Evolutionary conservation across 2,888 invertebrate genomes (phyloP), one percentile per base, ranked within the genome.

Genomic region (Diplolepis rosae): DNA sequence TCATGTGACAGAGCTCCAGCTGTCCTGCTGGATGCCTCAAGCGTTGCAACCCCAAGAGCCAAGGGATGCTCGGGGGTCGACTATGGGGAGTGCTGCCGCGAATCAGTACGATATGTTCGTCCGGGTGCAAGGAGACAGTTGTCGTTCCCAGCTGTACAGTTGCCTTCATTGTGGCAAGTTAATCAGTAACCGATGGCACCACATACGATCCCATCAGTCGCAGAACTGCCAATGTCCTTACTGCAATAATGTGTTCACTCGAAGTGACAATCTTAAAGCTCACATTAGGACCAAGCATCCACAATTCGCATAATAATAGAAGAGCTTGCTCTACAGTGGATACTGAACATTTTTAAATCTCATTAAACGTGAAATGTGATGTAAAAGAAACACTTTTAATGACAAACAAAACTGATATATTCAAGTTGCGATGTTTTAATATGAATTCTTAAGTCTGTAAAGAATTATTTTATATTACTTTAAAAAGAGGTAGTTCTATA

Each of bases 101-200:
- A 82, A 79, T 77, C 81, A 80, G 74, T 81, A 80, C 79, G 80
- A 81, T 79, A 83, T 82, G 82, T 85, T 85, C 79, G 82, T 84
- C 69, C 81, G 80, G 77, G 79, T 83, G 76, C 72, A 30, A 42
- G 78, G 81, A 79, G 80, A 80, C 77, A 80, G 72, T 80, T 80
- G 71, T 71, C 80, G 80, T 78, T 77, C 78, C 66, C 87, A 87
- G 76, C 89, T 91, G 79, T 92, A 91, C 87, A 89, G 91, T 79
- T 94, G 93, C 89, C 90, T 89, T 77, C 86, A 92, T 79, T 93
- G 93, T 88, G 92, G 92, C 75, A 93, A 93, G 89, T 90, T 90
- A 75, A 93, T 93, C 78, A 92, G 90, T 84, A 93, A 93, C 89
- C 90, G 92, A 82, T 93, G 93, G 91, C 93, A 93, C 84, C 93